These are phyloP conservation scores for Mnemiopsis leidyi DNA, from an alignment of 37 sponge, comb jelly and placozoan species.

Conservation along the genomic window DNA sequence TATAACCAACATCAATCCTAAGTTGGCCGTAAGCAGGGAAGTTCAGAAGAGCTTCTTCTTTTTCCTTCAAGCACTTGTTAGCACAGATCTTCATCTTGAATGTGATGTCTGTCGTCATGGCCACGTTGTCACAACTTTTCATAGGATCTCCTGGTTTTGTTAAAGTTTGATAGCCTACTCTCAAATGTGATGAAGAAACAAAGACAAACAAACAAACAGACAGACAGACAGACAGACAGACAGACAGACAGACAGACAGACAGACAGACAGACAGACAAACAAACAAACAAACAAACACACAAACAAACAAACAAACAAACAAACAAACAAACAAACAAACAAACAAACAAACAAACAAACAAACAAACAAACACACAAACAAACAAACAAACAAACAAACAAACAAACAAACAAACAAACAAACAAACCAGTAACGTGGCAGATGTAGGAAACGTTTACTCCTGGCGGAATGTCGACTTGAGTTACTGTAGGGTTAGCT, in stretches of 20 bases:
- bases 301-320: too few relatives aligned
- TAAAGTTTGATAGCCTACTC: too few relatives aligned
- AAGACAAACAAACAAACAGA: background rate
- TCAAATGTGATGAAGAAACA: background rate
- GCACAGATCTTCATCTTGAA: background rate
- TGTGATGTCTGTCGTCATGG: background rate
- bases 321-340: too few relatives aligned
- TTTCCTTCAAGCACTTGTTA: background rate
- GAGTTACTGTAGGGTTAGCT: background rate
- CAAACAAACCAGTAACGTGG: background rate
- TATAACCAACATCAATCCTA: background rate
- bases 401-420: too few relatives aligned
- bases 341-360: too few relatives aligned
- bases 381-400: too few relatives aligned
- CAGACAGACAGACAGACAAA: too few relatives aligned
- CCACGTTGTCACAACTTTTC: background rate
- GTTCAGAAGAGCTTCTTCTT: background rate
- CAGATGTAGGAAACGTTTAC: background rate
- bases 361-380: too few relatives aligned
- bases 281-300: too few relatives aligned
- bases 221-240: too few relatives aligned
- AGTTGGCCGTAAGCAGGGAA: slow-evolving; percentile 43
- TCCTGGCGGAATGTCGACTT: background rate
- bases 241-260: too few relatives aligned
- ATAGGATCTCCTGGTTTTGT: background rate